Evolutionary conservation across 2,113 vertebrate genomes (phyloP), one percentile per base, ranked within the genome.

Genomic region (Brevimyrus niger): DNA sequence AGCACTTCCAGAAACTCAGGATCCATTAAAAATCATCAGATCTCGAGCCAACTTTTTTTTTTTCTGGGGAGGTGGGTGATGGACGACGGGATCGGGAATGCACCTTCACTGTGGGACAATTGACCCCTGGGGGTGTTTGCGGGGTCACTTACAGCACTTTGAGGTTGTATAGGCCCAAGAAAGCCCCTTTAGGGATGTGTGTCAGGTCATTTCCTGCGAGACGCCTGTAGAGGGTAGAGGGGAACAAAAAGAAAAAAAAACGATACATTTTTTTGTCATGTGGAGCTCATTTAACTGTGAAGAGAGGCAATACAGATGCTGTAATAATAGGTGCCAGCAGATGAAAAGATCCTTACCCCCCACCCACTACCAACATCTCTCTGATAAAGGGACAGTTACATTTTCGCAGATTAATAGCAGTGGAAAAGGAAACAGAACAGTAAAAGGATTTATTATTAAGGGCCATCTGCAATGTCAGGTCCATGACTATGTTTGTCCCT

Each of bases 161-260:
- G 91, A 98, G 98, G 94, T 96, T 97, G 95, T 95, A 96, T 94
- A 98, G 97, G 90, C 98, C 98, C 17, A 94, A 88, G 93, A 99
- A 98, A 2, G 97, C 96, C 96, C 96, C 97, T 95, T 95, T 96
- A 93, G 98, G 97, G 93, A 99, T 96, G 94, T 96, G 93, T 91
- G 95, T 96, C 95, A 99, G 94, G 90, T 97, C 94, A 88, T 98
- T 99, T 96, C 98, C 98, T 88, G 98, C 97, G 93, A 99, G 96
- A 93, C 98, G 97, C 91, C 97, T 99, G 96, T 90, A 93, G 94
- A 90, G 94, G 93, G 89, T 0, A 96, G 73, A 92, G 93, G 91
- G 92, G 91, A 91, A 95, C 93, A 53, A 17, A 31, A 11, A 82
- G 19, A 55, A 55, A 83, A 51, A 83, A 89, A 89, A 47, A 86